phyloP scores from a whole-genome alignment of 2,113 vertebrate species.

The Maccullochella peelii region DNA sequence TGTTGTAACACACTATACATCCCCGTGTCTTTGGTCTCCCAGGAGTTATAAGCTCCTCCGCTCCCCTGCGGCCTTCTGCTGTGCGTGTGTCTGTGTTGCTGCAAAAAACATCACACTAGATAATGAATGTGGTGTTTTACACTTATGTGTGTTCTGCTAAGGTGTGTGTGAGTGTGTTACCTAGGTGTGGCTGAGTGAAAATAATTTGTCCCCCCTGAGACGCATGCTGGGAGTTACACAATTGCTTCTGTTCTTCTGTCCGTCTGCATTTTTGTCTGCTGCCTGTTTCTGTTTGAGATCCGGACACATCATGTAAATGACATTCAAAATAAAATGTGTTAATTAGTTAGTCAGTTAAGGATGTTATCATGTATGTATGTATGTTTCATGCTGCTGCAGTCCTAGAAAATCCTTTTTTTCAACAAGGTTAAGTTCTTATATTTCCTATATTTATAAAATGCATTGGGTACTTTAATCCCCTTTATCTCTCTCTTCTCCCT shows the following conservation, averaged over 20 bases:
- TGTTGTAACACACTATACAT: slow-evolving; percentile 34
- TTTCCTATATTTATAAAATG: background rate
- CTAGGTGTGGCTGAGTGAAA: slow-evolving; percentile 43
- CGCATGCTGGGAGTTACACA: slow-evolving; percentile 3
- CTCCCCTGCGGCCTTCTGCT: slow-evolving; percentile 20
- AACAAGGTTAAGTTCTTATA: background rate
- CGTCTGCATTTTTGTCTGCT: background rate
- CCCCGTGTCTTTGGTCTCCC: slow-evolving; percentile 15
- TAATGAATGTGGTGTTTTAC: slow-evolving; percentile 27
- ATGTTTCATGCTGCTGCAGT: background rate
- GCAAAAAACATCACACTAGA: slow-evolving; percentile 33
- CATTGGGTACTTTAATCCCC: background rate
- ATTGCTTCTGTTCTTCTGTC: background rate
- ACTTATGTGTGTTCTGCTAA: slow-evolving; percentile 24
- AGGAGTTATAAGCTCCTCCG: slow-evolving; percentile 16
- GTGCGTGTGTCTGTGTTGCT: slow-evolving; percentile 16
- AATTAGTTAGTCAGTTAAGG: background rate
- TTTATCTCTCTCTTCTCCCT: background rate
- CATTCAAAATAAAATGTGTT: no score
- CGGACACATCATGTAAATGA: background rate
- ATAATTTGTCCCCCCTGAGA: slow-evolving; percentile 28
- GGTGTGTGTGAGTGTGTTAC: slow-evolving; percentile 10
- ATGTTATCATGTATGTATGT: no score
- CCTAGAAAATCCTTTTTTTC: background rate
- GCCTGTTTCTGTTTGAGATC: background rate